These are phyloP conservation scores for Babylonia areolata DNA, from an alignment of 1,140 invertebrate genomes.

Conservation along the genomic window DNA sequence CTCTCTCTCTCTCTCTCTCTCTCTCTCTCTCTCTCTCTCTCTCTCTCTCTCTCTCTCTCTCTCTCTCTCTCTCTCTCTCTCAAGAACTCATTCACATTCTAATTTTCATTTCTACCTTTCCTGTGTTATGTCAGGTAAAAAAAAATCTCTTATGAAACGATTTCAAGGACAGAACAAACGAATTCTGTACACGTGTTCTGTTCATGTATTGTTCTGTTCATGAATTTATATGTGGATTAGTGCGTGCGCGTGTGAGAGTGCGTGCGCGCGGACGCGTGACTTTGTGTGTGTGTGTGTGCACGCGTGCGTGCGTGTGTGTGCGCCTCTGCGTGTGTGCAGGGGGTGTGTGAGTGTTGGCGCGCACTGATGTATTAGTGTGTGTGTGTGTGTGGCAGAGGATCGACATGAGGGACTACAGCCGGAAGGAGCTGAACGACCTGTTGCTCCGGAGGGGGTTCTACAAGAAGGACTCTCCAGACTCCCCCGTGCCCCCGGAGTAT, in stretches of 20 bases:
- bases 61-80: no score
- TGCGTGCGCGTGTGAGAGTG: not conserved
- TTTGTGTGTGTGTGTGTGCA: not conserved
- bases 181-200: no score
- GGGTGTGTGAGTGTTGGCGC: not conserved
- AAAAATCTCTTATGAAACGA: no score
- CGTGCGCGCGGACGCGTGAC: not conserved
- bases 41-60: no score
- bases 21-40: no score
- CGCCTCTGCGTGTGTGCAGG: not conserved
- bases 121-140: no score
- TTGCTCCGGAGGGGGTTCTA: conserved; percentile 45
- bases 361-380: not conserved
- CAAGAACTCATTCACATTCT: no score
- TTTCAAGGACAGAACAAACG: no score
- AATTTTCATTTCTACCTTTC: no score
- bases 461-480: conserved; percentile 21
- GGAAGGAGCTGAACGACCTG: conserved; percentile 41
- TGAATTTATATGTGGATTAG: not conserved
- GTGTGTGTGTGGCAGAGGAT: conserved; percentile 51
- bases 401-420: conserved; percentile 36
- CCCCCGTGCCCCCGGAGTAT: conserved; percentile 38
- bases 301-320: conserved; percentile 4
- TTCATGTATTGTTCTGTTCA: not conserved
- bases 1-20: no score